Evolutionary conservation across 1,140 invertebrate genomes (phyloP).

Genomic region (Trinorchestia longiramus): DNA sequence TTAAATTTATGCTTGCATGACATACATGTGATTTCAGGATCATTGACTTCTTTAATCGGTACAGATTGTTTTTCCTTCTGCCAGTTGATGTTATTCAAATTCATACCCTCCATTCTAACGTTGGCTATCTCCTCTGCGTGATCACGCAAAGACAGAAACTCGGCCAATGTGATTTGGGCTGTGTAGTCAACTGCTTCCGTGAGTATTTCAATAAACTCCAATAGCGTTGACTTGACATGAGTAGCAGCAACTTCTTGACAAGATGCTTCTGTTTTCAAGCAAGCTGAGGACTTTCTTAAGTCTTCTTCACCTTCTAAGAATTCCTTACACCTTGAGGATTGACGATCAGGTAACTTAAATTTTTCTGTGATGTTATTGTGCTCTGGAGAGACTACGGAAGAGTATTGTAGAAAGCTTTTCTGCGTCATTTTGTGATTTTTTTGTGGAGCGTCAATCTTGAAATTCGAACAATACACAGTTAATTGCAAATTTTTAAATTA

Average conservation of each 20-base stretch:
- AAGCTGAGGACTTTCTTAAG: not conserved
- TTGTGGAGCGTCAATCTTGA: not conserved
- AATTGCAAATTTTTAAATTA: not conserved
- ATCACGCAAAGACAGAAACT: not conserved
- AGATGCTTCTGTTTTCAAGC: not conserved
- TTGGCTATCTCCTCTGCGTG: not conserved
- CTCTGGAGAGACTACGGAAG: not conserved
- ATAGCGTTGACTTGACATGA: constrained; percentile 4
- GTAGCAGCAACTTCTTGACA: not conserved
- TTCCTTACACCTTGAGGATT: not conserved
- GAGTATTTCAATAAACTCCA: not conserved
- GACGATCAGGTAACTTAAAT: not conserved
- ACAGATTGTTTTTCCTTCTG: not conserved
- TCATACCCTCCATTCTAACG: not conserved
- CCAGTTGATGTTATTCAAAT: not conserved
- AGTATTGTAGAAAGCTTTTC: not conserved
- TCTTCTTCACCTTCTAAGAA: not conserved
- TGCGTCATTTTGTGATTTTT: not conserved
- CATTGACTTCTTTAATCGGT: not conserved
- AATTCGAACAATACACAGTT: not conserved
- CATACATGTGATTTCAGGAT: not conserved
- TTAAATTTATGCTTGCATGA: not conserved
- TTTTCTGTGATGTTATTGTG: not conserved
- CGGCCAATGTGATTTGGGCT: not conserved
- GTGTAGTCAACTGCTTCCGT: not conserved